phyloP scores from a whole-genome alignment of 2,888 invertebrate genomes.

The Didymodactylos carnosus region DNA sequence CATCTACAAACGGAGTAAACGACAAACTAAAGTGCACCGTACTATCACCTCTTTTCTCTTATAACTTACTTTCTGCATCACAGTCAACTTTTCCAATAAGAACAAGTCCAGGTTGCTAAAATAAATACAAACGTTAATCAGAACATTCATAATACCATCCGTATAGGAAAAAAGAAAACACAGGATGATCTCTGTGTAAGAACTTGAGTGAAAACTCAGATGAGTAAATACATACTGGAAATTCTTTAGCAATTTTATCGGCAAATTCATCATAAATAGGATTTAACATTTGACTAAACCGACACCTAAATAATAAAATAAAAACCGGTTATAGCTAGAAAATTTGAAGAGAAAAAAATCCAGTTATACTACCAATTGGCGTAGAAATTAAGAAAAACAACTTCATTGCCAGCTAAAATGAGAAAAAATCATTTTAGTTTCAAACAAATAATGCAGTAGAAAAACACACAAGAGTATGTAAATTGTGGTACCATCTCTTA shows the following conservation, averaged over 20 bases:
- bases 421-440: conserved; percentile 17
- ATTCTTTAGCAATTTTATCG: conserved; percentile 52
- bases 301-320: conserved; percentile 42
- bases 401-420: conserved; percentile 69
- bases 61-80: conserved; percentile 57
- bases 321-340: background rate
- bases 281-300: conserved; percentile 84
- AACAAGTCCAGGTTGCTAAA: conserved; percentile 48
- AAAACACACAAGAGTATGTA: no score
- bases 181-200: no score
- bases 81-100: conserved; percentile 91
- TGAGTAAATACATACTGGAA: conserved; percentile 39
- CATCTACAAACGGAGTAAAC: background rate
- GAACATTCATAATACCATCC: no score
- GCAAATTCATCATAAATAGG: conserved; percentile 91
- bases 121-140: conserved; percentile 10
- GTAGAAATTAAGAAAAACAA: conserved; percentile 95
- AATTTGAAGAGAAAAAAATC: conserved; percentile 8
- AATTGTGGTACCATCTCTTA: no score
- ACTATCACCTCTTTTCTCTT: background rate
- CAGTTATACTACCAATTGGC: conserved; percentile 58
- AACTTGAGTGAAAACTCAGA: no score
- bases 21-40: background rate
- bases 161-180: no score
- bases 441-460: no score